phyloP scores from a whole-genome alignment of 2,797 vertebrate species.

The Anolis apletophallus region DNA sequence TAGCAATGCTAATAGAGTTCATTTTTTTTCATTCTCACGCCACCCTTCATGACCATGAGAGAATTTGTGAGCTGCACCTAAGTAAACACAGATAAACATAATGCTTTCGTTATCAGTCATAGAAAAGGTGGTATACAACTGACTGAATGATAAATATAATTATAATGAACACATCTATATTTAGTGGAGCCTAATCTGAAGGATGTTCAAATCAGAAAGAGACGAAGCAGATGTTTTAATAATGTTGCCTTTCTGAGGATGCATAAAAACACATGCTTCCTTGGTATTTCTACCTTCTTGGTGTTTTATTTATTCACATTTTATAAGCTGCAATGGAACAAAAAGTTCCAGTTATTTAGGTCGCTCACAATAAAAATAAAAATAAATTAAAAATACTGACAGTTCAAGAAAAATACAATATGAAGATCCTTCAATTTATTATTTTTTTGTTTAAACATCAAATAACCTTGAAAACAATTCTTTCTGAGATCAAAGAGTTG shows the following conservation, averaged over 20 bases:
- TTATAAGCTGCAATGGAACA: neutral
- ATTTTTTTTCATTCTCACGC: slow-evolving; percentile 2
- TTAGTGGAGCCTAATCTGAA: slow-evolving; percentile 52
- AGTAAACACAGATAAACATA: slow-evolving; percentile 10
- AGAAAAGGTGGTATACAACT: too few species aligned
- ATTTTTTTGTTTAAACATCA: neutral
- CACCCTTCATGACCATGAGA: slow-evolving; percentile 16
- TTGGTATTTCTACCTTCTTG: neutral
- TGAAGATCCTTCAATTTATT: neutral
- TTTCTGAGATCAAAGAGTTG: neutral
- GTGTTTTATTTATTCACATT: neutral
- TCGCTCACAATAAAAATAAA: neutral
- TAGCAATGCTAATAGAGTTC: neutral
- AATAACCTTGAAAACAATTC: neutral
- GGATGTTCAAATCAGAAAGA: slow-evolving; percentile 26
- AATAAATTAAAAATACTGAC: neutral
- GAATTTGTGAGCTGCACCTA: slow-evolving; percentile 23
- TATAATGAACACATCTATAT: slow-evolving; percentile 56
- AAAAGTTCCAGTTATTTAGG: neutral
- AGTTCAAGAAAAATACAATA: neutral
- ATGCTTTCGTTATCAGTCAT: neutral
- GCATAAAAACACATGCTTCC: neutral
- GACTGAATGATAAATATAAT: slow-evolving; percentile 39
- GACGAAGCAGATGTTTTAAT: slow-evolving; percentile 11
- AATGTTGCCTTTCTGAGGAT: slow-evolving; percentile 26